phyloP scores from a whole-genome alignment of 1,140 invertebrate genomes.

The Kradibia gibbosae region DNA sequence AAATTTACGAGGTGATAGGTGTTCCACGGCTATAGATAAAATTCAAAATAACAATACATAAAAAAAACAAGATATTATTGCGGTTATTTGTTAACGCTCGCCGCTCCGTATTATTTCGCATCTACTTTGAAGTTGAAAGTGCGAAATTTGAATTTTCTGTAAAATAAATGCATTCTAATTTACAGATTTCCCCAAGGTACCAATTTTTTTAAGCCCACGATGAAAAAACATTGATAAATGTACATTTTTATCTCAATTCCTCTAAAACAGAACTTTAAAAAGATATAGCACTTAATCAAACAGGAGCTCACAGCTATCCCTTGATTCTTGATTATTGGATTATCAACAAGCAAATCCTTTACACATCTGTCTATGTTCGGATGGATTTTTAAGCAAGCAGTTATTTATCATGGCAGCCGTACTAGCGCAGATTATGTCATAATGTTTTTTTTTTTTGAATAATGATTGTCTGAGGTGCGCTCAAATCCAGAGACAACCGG shows the following conservation, averaged over 20 bases:
- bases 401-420: background rate
- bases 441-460: conserved; percentile 5
- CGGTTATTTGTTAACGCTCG: background rate
- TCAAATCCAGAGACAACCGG: background rate
- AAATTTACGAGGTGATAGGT: no score
- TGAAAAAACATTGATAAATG: background rate
- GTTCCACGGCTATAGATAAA: no score
- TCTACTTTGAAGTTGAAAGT: background rate
- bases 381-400: background rate
- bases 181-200: background rate
- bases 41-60: no score
- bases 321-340: background rate
- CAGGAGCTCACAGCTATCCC: background rate
- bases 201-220: background rate
- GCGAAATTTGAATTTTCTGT: background rate
- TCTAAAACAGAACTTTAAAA: background rate
- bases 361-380: background rate
- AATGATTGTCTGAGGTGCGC: background rate
- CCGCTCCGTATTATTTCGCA: background rate
- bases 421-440: background rate
- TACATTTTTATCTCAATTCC: background rate
- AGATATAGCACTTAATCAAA: background rate
- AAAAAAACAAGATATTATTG: no score
- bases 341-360: background rate
- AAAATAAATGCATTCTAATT: background rate